Evolutionary conservation across 2,888 invertebrate species (phyloP), one percentile per base, ranked within the genome.

Genomic region (Gymnocheta viridis): DNA sequence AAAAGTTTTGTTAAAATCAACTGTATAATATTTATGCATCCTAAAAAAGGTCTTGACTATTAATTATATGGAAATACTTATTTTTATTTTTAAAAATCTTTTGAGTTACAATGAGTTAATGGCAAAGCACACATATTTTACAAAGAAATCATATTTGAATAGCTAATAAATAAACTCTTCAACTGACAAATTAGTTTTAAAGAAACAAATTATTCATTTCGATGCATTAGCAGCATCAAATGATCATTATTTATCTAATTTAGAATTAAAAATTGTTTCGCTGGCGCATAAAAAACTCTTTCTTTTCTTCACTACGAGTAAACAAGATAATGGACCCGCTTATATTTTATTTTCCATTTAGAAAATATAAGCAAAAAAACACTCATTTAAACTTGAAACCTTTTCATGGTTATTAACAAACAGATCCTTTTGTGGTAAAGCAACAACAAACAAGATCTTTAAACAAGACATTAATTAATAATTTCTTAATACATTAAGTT

Each of bases 301-400:
- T 49, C 7, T 27, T 19, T 4, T 24, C 5, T 41, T 32, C n/a
- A 22, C n/a, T n/a, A 2, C 14, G 60, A 44, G 10, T 35, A 2
- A 62, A 62, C n/a, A 54, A 49, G 27, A 74, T 74, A 74, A 69
- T 74, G 29, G 44, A 54, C 74, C 74, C 69, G 67, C 67, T 24
- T 74, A 29, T 17, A 64, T 44, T 35, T 24, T 32, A 19, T 27
- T 27, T 24, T 35, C 17, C 5, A 17, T 14, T 22, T 7, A 6
- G 29, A 74, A 38, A n/a, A 29, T 4, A 14, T 35, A 22, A 22
- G 4, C 12, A 32, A 56, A 17, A 32, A 41, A n/a, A 70, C 38
- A 58, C 58, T 70, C 64, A 70, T 70, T 38, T 62, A 54, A 38
- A 64, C 7, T 24, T 60, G n/a, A 47, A 69, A 69, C 67, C 60